phyloP scores from a whole-genome alignment of 2,888 invertebrate genomes.

The Dynastes grantii region DNA sequence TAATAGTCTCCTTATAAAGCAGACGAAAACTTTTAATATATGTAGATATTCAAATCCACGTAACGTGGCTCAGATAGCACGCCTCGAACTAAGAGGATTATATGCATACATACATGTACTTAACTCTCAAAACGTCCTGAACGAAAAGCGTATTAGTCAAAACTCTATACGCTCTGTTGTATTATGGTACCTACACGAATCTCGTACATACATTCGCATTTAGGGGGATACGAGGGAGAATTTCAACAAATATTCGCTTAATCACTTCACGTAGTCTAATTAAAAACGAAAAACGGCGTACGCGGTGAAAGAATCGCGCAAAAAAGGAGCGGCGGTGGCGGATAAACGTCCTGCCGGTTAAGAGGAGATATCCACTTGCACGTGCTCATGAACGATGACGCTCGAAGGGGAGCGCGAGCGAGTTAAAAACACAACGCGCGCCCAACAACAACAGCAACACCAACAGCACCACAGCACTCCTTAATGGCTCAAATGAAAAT shows the following conservation, averaged over 20 bases:
- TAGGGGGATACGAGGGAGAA: neutral
- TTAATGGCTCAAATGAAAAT: conserved; percentile 18
- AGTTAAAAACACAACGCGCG: conserved; percentile 3
- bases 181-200: neutral
- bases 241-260: conserved; percentile 14
- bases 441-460: conserved; percentile 2
- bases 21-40: conserved; percentile 5
- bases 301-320: neutral
- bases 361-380: conserved; percentile 2
- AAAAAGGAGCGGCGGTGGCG: neutral
- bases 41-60: conserved; percentile 9
- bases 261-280: conserved; percentile 16
- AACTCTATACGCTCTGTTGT: neutral
- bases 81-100: conserved; percentile 19
- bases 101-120: conserved; percentile 16
- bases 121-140: neutral
- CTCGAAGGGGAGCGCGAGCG: neutral
- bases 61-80: neutral
- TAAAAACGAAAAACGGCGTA: neutral
- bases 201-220: neutral
- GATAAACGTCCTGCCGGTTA: neutral
- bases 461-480: neutral
- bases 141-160: conserved; percentile 16
- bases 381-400: neutral
- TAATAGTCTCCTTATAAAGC: neutral